phyloP scores from a whole-genome alignment of 2,113 vertebrate species.

The Clarias batrachus region DNA sequence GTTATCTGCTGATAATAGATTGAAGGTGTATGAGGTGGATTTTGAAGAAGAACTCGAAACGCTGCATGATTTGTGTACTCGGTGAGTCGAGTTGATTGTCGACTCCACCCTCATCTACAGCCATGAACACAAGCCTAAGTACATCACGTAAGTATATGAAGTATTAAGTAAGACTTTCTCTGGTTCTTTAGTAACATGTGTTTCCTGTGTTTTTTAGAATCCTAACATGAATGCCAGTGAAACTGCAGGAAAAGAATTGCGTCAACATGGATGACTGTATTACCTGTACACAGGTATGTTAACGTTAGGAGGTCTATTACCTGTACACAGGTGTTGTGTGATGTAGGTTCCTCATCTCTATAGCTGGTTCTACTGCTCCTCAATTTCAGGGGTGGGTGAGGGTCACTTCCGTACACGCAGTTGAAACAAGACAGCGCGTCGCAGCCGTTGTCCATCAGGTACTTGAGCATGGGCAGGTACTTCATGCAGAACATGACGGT shows the following conservation, averaged over 20 bases:
- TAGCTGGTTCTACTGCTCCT: conserved; percentile 4
- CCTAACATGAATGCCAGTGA: not conserved
- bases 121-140: too few relatives aligned
- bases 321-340: conserved; percentile 29
- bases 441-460: conserved; percentile 84
- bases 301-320: not conserved
- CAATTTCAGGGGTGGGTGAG: conserved; percentile 68
- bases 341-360: not conserved
- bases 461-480: conserved; percentile 79
- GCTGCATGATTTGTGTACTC: too few relatives aligned
- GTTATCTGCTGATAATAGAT: not conserved
- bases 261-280: not conserved
- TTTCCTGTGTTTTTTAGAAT: not conserved
- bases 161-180: too few relatives aligned
- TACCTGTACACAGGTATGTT: conserved; percentile 17
- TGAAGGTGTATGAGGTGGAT: not conserved
- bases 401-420: conserved; percentile 76
- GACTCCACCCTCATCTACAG: not conserved
- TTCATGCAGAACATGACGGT: conserved; percentile 87
- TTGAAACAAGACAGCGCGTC: conserved; percentile 79
- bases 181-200: too few relatives aligned
- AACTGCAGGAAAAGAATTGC: not conserved
- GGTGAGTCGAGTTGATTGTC: too few relatives aligned
- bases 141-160: too few relatives aligned
- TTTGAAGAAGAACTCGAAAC: not conserved